These are phyloP conservation scores for Eurytoma adleriae DNA, from an alignment of 2,888 invertebrate species.

Conservation along the genomic window DNA sequence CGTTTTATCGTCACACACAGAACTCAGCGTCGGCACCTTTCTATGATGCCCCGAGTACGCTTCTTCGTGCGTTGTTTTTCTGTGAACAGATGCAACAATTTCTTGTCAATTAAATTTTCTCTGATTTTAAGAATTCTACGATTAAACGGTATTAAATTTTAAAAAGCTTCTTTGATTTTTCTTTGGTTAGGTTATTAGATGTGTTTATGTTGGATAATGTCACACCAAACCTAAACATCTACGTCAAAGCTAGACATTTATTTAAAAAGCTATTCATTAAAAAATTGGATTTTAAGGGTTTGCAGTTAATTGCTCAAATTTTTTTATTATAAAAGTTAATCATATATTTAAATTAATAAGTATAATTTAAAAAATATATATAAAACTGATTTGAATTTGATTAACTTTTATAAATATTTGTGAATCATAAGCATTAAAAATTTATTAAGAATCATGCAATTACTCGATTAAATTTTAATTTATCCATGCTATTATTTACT, in stretches of 20 bases:
- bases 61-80: slow-evolving; percentile 78
- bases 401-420: too few species aligned
- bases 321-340: too few species aligned
- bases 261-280: too few species aligned
- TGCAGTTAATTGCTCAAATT: too few species aligned
- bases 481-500: too few species aligned
- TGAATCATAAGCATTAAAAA: too few species aligned
- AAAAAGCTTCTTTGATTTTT: background rate
- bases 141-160: background rate
- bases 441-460: too few species aligned
- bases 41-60: slow-evolving; percentile 90
- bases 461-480: slow-evolving; percentile 10
- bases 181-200: background rate
- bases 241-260: background rate
- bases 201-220: background rate
- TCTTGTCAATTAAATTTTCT: background rate
- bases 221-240: background rate
- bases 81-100: slow-evolving; percentile 54
- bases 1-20: slow-evolving; percentile 80
- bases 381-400: too few species aligned
- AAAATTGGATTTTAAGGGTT: too few species aligned
- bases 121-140: background rate
- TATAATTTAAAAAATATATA: too few species aligned
- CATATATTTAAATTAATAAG: too few species aligned
- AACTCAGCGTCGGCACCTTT: slow-evolving; percentile 87